Evolutionary conservation across 2,888 invertebrate species (phyloP).

Genomic region (Notodonta ziczac): DNA sequence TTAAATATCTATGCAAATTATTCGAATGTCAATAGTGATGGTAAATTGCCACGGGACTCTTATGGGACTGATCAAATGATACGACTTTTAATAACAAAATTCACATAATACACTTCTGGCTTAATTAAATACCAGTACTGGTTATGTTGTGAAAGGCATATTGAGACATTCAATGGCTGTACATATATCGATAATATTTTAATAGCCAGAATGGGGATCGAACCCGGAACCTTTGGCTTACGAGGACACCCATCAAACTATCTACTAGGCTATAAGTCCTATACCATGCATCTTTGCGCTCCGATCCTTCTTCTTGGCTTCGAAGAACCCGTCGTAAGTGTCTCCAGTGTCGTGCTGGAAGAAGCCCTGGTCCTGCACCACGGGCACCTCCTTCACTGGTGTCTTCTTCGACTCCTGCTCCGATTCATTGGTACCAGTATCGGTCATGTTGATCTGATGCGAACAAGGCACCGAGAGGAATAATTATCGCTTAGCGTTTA

Average conservation of each 20-base stretch:
- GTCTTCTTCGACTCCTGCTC: constrained; percentile 51
- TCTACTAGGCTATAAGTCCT: constrained; percentile 10
- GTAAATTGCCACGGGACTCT: constrained; percentile 10
- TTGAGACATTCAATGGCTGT: too few species aligned
- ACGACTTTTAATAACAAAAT: too few species aligned
- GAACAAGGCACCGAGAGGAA: neutral
- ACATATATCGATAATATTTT: neutral
- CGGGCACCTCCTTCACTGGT: constrained; percentile 49
- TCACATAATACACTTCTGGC: too few species aligned
- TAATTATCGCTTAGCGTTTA: neutral
- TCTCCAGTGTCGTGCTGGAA: constrained; percentile 85
- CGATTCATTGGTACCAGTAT: constrained; percentile 34
- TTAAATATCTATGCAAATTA: constrained; percentile 2
- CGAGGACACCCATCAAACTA: too few species aligned
- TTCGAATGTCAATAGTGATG: constrained; percentile 1
- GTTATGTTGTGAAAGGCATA: too few species aligned
- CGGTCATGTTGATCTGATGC: constrained; percentile 37
- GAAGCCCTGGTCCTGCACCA: constrained; percentile 63
- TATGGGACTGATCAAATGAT: neutral
- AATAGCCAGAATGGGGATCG: too few species aligned
- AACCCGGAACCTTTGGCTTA: too few species aligned
- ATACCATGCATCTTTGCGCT: constrained; percentile 75
- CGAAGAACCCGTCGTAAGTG: constrained; percentile 83
- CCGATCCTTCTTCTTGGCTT: constrained; percentile 78
- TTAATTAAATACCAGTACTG: too few species aligned